Conservation (phyloP, 1,140 invertebrate species). For the Aphelenchoides fujianensis region DNA sequence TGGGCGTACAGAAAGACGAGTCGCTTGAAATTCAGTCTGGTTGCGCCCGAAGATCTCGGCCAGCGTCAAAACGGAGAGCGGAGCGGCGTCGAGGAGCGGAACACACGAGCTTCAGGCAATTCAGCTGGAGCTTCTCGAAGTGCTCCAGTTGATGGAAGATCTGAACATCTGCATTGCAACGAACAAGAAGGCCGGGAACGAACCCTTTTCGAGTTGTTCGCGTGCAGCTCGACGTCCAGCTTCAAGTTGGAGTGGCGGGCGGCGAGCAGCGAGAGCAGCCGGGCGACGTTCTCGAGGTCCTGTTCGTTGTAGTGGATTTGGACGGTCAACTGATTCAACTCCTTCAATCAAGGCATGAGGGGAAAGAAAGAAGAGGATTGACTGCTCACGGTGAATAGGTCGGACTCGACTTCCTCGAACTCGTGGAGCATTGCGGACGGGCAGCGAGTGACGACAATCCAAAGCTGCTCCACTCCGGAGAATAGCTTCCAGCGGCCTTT, state of each 20-base stretch:
- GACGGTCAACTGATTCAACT: conserved; percentile 15
- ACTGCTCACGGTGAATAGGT: conserved; percentile 24
- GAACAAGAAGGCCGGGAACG: background rate
- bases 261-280: background rate
- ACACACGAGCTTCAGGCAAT: conserved; percentile 25
- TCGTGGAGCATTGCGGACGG: background rate
- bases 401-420: conserved; percentile 8
- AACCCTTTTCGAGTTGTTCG: conserved; percentile 14
- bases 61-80: background rate
- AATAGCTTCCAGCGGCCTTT: conserved; percentile 19
- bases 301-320: conserved; percentile 27
- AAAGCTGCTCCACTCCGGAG: conserved; percentile 11
- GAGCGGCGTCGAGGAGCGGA: conserved; percentile 17
- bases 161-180: conserved; percentile 13
- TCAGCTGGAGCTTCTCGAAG: conserved; percentile 14
- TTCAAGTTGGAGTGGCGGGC: conserved; percentile 8
- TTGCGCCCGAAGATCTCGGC: background rate
- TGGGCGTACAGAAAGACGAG: conserved; percentile 3
- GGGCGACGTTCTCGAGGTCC: conserved; percentile 7
- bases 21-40: conserved; percentile 5
- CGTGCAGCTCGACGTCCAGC: conserved; percentile 22
- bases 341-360: background rate
- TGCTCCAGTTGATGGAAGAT: conserved; percentile 22
- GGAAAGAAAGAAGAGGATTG: too few relatives aligned
- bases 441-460: conserved; percentile 21